These are phyloP conservation scores for Anguilla megastoma DNA, from an alignment of 2,797 vertebrate genomes.

Conservation along the genomic window DNA sequence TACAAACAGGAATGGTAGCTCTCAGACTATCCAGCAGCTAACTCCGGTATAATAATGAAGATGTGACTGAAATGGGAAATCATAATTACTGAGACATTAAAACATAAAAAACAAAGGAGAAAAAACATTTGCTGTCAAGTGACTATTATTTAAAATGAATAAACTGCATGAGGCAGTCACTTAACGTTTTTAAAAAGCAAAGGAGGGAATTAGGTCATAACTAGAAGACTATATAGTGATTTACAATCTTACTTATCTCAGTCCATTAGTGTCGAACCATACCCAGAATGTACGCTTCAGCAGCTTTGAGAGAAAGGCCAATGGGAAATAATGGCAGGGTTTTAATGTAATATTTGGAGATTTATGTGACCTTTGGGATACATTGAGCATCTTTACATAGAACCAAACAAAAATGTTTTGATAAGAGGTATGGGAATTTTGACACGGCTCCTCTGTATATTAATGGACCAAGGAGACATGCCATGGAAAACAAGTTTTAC, in stretches of 20 bases:
- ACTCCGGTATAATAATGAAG: neutral
- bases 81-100: neutral
- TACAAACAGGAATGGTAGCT: neutral
- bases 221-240: neutral
- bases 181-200: slow-evolving; percentile 9
- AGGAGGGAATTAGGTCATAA: neutral
- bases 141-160: neutral
- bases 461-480: neutral
- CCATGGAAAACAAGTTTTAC: neutral
- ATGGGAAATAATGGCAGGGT: neutral
- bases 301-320: neutral
- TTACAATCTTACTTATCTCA: neutral
- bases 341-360: neutral
- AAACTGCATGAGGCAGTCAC: neutral
- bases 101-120: neutral
- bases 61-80: neutral
- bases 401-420: neutral
- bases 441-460: neutral
- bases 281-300: neutral
- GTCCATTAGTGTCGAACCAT: neutral
- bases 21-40: neutral
- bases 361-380: neutral
- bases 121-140: neutral
- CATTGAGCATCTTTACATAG: neutral
- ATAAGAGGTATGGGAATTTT: neutral